phyloP scores from a whole-genome alignment of 1,140 invertebrate species.

The Zaprionus kolodkinae region DNA sequence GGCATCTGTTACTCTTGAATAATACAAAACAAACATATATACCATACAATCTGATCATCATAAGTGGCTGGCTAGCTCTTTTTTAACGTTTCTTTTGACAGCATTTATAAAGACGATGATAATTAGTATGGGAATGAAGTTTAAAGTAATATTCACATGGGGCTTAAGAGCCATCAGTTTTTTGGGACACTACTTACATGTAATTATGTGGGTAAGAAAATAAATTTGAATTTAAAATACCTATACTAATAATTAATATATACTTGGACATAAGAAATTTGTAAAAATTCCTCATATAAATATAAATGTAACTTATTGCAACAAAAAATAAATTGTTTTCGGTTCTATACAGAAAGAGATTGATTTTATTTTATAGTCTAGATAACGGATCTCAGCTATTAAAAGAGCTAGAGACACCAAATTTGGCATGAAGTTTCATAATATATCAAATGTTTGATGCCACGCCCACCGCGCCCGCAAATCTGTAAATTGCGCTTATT shows the following conservation, averaged over 20 bases:
- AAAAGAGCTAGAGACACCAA: too few relatives aligned
- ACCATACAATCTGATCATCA: constrained; percentile 9
- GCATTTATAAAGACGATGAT: constrained; percentile 42
- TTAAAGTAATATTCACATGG: constrained; percentile 45
- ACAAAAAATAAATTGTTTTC: constrained; percentile 44
- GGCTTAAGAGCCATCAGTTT: constrained; percentile 30
- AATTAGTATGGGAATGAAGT: constrained; percentile 51
- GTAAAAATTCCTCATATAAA: constrained; percentile 64
- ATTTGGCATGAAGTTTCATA: too few relatives aligned
- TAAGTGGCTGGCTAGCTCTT: constrained; percentile 29
- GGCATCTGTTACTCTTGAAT: constrained; percentile 42
- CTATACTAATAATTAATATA: constrained; percentile 43
- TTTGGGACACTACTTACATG: constrained; percentile 38
- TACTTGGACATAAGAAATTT: constrained; percentile 59
- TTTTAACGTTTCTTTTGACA: constrained; percentile 66
- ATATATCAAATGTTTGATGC: too few relatives aligned
- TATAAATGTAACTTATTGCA: constrained; percentile 28
- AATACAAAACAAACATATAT: constrained; percentile 20
- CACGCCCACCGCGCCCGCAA: too few relatives aligned
- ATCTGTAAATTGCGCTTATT: too few relatives aligned
- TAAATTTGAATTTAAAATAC: constrained; percentile 41
- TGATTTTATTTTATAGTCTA: not conserved
- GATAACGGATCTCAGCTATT: too few relatives aligned
- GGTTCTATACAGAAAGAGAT: not conserved
- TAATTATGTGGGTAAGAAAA: constrained; percentile 64